Conservation (phyloP, 2,797 vertebrate species). For the Enteromius thamalakanensis region DNA sequence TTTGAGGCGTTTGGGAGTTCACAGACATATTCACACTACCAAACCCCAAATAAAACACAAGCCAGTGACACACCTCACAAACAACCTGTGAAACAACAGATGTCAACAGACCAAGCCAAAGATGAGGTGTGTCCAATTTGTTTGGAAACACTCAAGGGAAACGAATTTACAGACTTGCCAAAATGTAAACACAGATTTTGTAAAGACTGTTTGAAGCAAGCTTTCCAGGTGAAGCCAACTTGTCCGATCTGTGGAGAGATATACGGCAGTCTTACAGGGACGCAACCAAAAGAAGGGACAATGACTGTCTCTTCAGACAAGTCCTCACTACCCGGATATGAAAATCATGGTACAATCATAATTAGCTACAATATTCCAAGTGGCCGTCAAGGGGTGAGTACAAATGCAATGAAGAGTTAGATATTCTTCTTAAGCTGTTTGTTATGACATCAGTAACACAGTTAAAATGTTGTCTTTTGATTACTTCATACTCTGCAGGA, state of each 20-base stretch:
- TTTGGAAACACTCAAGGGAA: conserved; percentile 67
- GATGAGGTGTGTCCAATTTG: conserved; percentile 75
- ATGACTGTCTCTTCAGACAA: conserved; percentile 47
- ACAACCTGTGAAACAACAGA: conserved; percentile 7
- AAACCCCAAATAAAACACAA: background rate
- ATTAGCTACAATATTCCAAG: conserved; percentile 72
- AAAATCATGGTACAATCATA: conserved; percentile 64
- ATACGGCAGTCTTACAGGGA: conserved; percentile 73
- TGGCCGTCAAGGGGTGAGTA: conserved; percentile 75
- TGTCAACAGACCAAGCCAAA: conserved; percentile 32
- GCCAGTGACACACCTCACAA: background rate
- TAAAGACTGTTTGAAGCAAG: conserved; percentile 67
- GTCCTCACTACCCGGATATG: conserved; percentile 70
- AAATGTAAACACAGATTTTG: conserved; percentile 78
- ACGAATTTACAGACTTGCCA: conserved; percentile 60
- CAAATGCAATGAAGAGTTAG: background rate
- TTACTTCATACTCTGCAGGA: conserved; percentile 59
- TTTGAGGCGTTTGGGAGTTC: conserved; percentile 51
- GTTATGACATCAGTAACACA: background rate
- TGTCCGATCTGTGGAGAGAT: conserved; percentile 76
- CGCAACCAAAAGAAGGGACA: conserved; percentile 70
- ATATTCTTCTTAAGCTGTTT: background rate
- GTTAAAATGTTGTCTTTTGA: background rate
- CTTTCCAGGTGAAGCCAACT: conserved; percentile 74
- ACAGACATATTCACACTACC: conserved; percentile 7